Conservation (phyloP, 2,888 invertebrate species). For the Calameuta filiformis region DNA sequence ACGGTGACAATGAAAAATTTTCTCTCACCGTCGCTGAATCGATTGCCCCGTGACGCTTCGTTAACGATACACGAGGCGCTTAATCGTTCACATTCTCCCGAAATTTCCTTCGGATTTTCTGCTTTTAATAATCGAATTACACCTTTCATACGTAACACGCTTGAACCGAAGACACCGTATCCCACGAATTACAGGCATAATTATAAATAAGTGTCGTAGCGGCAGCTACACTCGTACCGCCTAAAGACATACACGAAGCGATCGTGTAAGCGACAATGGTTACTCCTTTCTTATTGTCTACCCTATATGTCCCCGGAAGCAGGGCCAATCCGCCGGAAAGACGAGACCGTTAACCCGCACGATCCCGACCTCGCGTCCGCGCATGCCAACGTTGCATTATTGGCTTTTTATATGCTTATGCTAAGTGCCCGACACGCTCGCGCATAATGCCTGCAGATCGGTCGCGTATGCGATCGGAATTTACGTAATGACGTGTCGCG, state of each 20-base stretch:
- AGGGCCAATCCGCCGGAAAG: conserved; percentile 65
- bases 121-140: too few relatives aligned
- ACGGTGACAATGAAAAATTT: too few relatives aligned
- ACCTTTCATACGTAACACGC: conserved; percentile 14
- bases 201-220: conserved; percentile 50
- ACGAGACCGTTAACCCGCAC: conserved; percentile 64
- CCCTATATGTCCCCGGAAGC: conserved; percentile 66
- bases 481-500: not conserved
- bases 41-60: too few relatives aligned
- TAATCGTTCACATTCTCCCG: too few relatives aligned
- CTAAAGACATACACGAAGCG: conserved; percentile 26
- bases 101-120: too few relatives aligned
- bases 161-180: conserved; percentile 48
- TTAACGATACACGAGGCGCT: too few relatives aligned
- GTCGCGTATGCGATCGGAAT: not conserved
- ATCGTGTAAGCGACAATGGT: conserved; percentile 15
- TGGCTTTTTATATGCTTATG: conserved; percentile 52
- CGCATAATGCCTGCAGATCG: conserved; percentile 28
- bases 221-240: conserved; percentile 24
- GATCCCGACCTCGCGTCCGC: conserved; percentile 63
- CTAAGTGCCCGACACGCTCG: conserved; percentile 37
- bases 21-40: too few relatives aligned
- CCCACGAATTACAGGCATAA: conserved; percentile 48
- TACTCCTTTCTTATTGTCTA: conserved; percentile 58
- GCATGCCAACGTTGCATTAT: conserved; percentile 61